A percentile compares a stretch with the other conserved stretches of the same genome.
Evolutionary conservation across 2,113 vertebrate genomes (phyloP).

Genomic region (Bos taurus): DNA sequence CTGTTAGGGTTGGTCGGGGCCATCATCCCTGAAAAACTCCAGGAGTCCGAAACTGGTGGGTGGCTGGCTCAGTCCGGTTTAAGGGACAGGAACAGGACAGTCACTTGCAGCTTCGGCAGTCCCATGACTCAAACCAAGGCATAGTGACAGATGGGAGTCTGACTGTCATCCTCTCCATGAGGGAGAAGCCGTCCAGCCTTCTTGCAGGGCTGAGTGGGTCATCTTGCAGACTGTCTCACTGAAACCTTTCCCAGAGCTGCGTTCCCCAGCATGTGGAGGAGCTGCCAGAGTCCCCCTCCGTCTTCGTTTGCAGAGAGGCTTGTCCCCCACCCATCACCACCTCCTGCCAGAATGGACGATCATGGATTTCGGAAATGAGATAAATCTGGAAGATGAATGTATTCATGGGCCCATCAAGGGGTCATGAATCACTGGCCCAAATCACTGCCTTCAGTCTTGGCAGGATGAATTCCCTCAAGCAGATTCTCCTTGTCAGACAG

Average conservation of each 20-base stretch:
- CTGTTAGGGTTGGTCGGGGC: neutral
- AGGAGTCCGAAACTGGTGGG: neutral
- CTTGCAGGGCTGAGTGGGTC: conserved; percentile 12
- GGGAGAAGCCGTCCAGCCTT: neutral
- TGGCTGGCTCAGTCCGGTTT: neutral
- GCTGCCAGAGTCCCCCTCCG: neutral
- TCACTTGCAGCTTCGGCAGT: neutral
- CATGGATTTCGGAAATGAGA: conserved; percentile 57
- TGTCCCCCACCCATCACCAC: neutral
- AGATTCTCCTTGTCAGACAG: conserved; percentile 37
- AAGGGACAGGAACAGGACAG: neutral
- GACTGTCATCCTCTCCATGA: neutral
- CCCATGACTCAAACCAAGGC: neutral
- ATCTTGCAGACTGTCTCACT: neutral
- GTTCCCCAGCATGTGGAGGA: neutral
- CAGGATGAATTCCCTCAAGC: conserved; percentile 26
- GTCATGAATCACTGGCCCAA: conserved; percentile 60
- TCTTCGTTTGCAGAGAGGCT: conserved; percentile 2
- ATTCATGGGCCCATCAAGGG: conserved; percentile 61
- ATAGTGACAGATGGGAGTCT: fast-evolving
- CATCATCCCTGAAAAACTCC: neutral
- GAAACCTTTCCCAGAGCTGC: neutral
- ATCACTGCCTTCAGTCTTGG: conserved; percentile 58
- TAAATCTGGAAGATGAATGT: conserved; percentile 62
- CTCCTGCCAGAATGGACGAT: neutral